phyloP scores from a whole-genome alignment of 1,140 invertebrate species.

The Pectinophora gossypiella region DNA sequence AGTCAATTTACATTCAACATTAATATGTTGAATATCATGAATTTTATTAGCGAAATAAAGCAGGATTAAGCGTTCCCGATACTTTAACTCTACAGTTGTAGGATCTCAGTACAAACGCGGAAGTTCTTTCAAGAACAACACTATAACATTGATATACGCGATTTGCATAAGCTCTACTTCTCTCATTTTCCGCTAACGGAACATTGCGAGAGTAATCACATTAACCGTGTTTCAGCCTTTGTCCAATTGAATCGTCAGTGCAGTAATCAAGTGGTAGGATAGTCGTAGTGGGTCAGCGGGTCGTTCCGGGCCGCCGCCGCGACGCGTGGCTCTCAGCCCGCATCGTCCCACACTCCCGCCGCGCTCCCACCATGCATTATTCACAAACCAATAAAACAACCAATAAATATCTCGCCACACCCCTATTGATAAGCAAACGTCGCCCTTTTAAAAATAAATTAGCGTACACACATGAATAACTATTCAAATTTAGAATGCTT shows the following conservation, averaged over 20 bases:
- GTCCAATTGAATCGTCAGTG: conserved; percentile 54
- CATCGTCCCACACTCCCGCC: background rate
- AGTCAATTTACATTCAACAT: conserved; percentile 21
- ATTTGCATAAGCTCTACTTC: no score
- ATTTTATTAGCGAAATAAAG: no score
- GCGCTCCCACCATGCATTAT: conserved; percentile 33
- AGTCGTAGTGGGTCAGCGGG: conserved; percentile 52
- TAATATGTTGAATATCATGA: no score
- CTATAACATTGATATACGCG: no score
- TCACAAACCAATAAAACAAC: conserved; percentile 27
- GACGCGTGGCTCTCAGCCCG: no score
- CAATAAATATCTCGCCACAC: conserved; percentile 17
- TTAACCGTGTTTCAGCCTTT: conserved; percentile 49
- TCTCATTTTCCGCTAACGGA: no score
- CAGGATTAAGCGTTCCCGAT: no score
- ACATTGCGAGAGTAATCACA: conserved; percentile 43
- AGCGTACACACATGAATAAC: no score
- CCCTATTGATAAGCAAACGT: conserved; percentile 8
- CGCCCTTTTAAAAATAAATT: background rate
- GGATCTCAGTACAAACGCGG: no score
- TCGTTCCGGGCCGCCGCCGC: conserved; percentile 24
- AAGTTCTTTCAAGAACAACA: no score
- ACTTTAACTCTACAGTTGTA: no score
- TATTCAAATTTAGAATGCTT: no score
- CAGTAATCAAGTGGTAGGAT: conserved; percentile 48